Conservation (phyloP, 2,888 invertebrate species). For the Parnassius apollo region DNA sequence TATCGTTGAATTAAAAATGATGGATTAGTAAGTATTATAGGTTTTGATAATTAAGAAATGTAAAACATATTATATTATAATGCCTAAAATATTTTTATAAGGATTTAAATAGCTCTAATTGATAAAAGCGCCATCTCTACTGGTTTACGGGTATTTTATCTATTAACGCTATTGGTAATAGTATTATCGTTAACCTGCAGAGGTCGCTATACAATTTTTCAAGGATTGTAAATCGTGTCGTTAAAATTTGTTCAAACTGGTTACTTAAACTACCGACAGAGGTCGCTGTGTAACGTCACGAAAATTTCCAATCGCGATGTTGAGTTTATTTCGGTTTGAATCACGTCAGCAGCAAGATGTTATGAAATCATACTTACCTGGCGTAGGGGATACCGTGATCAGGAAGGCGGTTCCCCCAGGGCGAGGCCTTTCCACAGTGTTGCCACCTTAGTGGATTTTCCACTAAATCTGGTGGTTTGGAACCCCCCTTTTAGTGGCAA, state of each 20-base stretch:
- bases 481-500: no score
- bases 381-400: constrained; percentile 26
- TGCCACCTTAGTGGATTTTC: no score
- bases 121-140: neutral
- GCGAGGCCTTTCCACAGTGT: no score
- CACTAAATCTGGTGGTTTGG: no score
- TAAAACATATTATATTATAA: no score
- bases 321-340: neutral
- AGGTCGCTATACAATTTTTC: neutral
- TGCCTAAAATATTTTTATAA: no score
- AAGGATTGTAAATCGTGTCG: constrained; percentile 1
- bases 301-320: constrained; percentile 7
- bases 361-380: constrained; percentile 19
- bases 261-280: neutral
- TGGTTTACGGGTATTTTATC: no score
- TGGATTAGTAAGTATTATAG: no score
- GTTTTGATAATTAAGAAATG: no score
- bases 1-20: no score
- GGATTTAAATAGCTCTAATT: no score
- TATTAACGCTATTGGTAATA: no score
- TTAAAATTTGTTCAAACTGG: neutral
- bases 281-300: neutral
- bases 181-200: neutral
- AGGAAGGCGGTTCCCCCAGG: neutral
- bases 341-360: neutral